phyloP scores from a whole-genome alignment of 2,113 vertebrate species.

The Xiphias gladius region DNA sequence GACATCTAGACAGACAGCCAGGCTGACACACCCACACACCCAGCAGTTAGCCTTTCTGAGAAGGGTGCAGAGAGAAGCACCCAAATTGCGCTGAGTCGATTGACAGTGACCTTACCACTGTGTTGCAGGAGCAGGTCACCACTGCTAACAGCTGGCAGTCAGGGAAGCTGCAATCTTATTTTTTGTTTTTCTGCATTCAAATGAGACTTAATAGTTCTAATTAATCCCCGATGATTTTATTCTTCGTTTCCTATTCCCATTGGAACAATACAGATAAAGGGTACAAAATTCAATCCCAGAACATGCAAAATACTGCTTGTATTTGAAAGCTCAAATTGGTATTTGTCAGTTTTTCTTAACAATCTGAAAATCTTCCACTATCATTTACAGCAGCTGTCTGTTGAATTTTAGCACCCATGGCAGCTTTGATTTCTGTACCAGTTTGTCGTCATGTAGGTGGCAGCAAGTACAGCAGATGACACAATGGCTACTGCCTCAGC shows the following conservation, averaged over 20 bases:
- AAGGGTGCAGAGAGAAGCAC: conserved; percentile 47
- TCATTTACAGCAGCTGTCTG: conserved; percentile 15
- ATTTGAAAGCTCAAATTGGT: neutral
- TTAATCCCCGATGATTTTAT: neutral
- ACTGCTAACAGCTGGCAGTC: conserved; percentile 64
- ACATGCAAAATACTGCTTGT: neutral
- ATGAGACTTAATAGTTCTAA: neutral
- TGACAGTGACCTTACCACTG: conserved; percentile 62
- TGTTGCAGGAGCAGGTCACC: conserved; percentile 66
- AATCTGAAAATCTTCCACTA: neutral
- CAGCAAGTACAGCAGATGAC: conserved; percentile 33
- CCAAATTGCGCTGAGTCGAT: conserved; percentile 62
- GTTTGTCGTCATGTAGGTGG: conserved; percentile 30
- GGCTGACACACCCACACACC: conserved; percentile 43
- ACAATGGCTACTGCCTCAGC: conserved; percentile 5
- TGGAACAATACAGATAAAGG: neutral
- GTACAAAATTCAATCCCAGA: neutral
- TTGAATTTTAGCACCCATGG: neutral
- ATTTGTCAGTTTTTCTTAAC: neutral
- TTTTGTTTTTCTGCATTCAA: neutral
- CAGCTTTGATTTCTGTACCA: conserved; percentile 41
- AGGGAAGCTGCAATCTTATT: conserved; percentile 5
- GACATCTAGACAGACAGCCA: conserved; percentile 19
- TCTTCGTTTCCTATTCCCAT: neutral
- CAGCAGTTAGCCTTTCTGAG: conserved; percentile 53